Conservation (phyloP, 2,888 invertebrate species). For the Acleris laterana region DNA sequence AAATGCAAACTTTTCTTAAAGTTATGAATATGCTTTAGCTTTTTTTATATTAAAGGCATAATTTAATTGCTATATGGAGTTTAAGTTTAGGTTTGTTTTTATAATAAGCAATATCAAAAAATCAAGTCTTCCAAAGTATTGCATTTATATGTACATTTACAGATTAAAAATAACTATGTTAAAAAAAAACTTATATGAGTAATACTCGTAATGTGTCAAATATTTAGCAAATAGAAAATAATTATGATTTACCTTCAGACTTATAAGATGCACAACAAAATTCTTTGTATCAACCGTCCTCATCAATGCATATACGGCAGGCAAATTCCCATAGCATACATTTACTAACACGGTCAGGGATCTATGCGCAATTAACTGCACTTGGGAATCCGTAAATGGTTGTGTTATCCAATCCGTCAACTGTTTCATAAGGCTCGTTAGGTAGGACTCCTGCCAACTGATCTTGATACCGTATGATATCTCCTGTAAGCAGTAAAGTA, state of each 20-base stretch:
- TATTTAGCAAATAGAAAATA: background rate
- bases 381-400: slow-evolving; percentile 73
- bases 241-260: slow-evolving; percentile 81
- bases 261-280: slow-evolving; percentile 86
- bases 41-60: too few species aligned
- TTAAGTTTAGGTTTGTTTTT: too few species aligned
- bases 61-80: too few species aligned
- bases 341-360: slow-evolving; percentile 89
- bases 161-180: too few species aligned
- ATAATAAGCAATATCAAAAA: too few species aligned
- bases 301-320: slow-evolving; percentile 89
- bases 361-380: slow-evolving; percentile 74
- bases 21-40: too few species aligned
- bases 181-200: too few species aligned
- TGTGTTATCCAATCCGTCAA: slow-evolving; percentile 86
- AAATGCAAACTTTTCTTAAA: too few species aligned
- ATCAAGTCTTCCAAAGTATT: too few species aligned
- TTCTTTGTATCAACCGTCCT: slow-evolving; percentile 88
- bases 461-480: slow-evolving; percentile 91
- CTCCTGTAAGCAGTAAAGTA: slow-evolving; percentile 78
- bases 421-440: slow-evolving; percentile 87
- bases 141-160: too few species aligned
- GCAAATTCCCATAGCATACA: slow-evolving; percentile 90
- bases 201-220: too few species aligned
- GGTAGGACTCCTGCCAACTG: slow-evolving; percentile 91